Conservation (phyloP, 2,113 vertebrate genomes). For the Copsychus sechellarum region DNA sequence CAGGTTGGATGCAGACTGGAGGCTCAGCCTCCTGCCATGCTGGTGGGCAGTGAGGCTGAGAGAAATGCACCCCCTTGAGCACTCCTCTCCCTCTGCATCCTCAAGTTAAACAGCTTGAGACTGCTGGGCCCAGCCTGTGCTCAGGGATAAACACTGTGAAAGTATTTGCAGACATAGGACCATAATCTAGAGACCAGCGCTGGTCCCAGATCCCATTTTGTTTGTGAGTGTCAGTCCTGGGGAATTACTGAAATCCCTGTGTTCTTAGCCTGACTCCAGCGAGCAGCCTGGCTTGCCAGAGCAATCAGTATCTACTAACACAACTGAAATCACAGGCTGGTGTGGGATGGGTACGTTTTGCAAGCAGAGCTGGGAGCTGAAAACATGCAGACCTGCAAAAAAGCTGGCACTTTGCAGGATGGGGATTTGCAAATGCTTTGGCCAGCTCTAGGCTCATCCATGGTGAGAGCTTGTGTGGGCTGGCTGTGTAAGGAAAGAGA, state of each 20-base stretch:
- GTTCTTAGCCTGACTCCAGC: background rate
- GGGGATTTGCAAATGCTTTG: background rate
- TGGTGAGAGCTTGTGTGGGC: background rate
- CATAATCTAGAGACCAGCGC: background rate
- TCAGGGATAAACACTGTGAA: background rate
- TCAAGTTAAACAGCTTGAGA: background rate
- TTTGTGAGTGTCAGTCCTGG: background rate
- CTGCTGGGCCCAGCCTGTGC: background rate
- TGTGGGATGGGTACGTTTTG: fast-evolving
- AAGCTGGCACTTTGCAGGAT: background rate
- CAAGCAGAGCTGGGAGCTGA: background rate
- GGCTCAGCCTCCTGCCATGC: background rate
- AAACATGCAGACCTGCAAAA: background rate
- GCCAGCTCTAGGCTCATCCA: background rate
- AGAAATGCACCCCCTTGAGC: background rate
- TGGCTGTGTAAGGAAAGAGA: background rate
- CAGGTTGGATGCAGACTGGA: background rate
- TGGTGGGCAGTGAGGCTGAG: background rate
- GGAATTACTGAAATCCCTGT: background rate
- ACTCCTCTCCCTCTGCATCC: background rate
- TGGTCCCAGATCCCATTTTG: background rate
- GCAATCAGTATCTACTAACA: background rate
- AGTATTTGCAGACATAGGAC: background rate
- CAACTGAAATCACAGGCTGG: background rate
- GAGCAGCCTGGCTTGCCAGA: background rate